These are phyloP conservation scores for Dolichomitus sp. DNA, from an alignment of 2,888 invertebrate genomes.

Conservation along the genomic window DNA sequence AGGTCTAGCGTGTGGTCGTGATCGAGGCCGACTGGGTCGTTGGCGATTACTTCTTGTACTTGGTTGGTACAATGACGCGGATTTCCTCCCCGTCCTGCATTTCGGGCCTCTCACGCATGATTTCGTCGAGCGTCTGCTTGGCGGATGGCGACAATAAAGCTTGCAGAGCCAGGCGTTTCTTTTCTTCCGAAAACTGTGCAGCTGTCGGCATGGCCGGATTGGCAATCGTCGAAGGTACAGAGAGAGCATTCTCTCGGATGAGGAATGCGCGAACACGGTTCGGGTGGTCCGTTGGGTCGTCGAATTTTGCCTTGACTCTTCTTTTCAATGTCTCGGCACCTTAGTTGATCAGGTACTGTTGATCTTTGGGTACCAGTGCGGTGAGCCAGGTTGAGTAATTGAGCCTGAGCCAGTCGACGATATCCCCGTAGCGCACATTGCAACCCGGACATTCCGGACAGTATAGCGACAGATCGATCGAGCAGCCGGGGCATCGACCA, in stretches of 20 bases:
- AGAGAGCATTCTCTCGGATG: slow-evolving; percentile 50
- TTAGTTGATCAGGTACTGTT: slow-evolving; percentile 51
- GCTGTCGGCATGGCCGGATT: not conserved
- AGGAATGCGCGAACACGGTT: slow-evolving; percentile 44
- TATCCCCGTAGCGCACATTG: slow-evolving; percentile 47
- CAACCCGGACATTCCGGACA: slow-evolving; percentile 62
- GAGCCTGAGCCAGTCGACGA: slow-evolving; percentile 58
- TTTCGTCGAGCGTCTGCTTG: slow-evolving; percentile 9
- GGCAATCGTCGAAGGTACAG: not conserved
- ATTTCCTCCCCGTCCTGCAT: slow-evolving; percentile 17
- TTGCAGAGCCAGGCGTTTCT: not conserved
- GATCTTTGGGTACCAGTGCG: slow-evolving; percentile 35
- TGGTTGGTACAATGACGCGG: slow-evolving; percentile 27
- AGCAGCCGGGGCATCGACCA: slow-evolving; percentile 51
- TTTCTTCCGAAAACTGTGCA: not conserved
- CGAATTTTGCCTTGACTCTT: slow-evolving; percentile 40
- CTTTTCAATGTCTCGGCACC: slow-evolving; percentile 44
- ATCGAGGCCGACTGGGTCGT: not conserved
- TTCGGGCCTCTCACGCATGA: slow-evolving; percentile 21
- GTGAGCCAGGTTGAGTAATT: slow-evolving; percentile 57
- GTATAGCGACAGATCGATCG: slow-evolving; percentile 16
- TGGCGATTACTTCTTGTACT: slow-evolving; percentile 21
- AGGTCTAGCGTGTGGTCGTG: no score
- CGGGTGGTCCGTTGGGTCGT: slow-evolving; percentile 19
- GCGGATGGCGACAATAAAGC: not conserved